Evolutionary conservation across 1,140 invertebrate genomes (phyloP), one percentile per base, ranked within the genome.

Genomic region (Hyposmocoma kahamanoa): DNA sequence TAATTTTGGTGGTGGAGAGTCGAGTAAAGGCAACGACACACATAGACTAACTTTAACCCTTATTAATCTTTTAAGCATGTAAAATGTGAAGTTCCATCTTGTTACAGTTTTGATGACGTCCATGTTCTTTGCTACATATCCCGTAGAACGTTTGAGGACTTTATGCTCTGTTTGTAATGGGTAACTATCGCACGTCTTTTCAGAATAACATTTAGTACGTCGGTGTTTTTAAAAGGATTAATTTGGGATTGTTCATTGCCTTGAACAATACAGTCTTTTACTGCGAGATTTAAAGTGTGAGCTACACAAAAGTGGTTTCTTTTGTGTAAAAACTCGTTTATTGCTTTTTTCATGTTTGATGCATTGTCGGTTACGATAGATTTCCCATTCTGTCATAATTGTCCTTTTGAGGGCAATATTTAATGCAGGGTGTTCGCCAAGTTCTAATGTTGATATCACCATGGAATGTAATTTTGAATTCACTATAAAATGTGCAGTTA

Each of bases 51-150:
- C 42, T 54, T 50, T 60, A 19, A 47, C 39, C n/a, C 43, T 20
- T 42, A 59, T 44, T 26, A 72, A 42, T 32, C 60, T 32, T 46
- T 67, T 48, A 0, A 67, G 26, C 62, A 69, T 72, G 46, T 57
- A 50, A 39, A 56, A 62, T 30, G 28, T 57, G 19, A 42, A 53
- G 24, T 70, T 72, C 64, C 63, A 70, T 17, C 50, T 57, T 61
- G 53, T 36, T 60, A 61, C 3, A 64, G 30, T 58, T 68, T 62
- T 34, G 59, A 47, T 38, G 9, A 46, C n/a, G 39, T 44, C 26
- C 36, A 51, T 36, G 50, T 63, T 64, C 34, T 10, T 45, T 61
- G 50, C 21, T 61, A 54, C 34, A 49, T 61, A 44, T 53, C 24
- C 9, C 22, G 20, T 24, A 57, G 32, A 3, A 30, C 17, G 42